Evolutionary conservation across 1,140 invertebrate species (phyloP).

Genomic region (Apis cerana): DNA sequence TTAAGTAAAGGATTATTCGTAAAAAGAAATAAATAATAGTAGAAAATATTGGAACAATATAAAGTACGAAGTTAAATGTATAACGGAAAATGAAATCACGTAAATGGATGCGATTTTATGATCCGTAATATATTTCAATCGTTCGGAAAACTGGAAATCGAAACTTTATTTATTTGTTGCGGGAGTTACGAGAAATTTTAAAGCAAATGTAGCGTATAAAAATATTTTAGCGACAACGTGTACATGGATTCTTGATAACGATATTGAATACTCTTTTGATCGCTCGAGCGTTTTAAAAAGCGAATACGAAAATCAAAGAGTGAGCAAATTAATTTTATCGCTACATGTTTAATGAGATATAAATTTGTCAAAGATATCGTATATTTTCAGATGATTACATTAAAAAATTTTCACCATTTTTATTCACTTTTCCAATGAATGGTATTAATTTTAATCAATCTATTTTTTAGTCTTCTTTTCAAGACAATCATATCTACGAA

Average conservation of each 20-base stretch:
- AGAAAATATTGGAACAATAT: neutral
- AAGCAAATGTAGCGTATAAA: constrained; percentile 21
- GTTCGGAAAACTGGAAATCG: neutral
- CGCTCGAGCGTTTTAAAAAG: neutral
- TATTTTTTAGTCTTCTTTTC: no score
- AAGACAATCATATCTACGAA: no score
- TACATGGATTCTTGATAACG: constrained; percentile 3
- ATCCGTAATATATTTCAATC: neutral
- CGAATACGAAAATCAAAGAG: neutral
- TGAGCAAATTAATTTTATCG: neutral
- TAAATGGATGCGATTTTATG: neutral
- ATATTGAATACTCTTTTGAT: neutral
- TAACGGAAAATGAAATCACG: neutral
- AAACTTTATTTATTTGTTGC: neutral
- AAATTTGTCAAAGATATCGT: neutral
- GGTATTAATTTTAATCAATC: no score
- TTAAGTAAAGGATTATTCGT: neutral
- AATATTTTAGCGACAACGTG: constrained; percentile 19
- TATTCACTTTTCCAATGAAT: no score
- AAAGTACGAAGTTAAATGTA: no score
- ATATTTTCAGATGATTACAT: no score
- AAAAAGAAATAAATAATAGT: neutral
- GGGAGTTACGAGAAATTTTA: neutral
- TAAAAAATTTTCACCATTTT: no score
- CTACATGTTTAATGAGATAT: neutral